Evolutionary conservation across 2,113 vertebrate genomes (phyloP).

Genomic region (Prunella fulvescens): DNA sequence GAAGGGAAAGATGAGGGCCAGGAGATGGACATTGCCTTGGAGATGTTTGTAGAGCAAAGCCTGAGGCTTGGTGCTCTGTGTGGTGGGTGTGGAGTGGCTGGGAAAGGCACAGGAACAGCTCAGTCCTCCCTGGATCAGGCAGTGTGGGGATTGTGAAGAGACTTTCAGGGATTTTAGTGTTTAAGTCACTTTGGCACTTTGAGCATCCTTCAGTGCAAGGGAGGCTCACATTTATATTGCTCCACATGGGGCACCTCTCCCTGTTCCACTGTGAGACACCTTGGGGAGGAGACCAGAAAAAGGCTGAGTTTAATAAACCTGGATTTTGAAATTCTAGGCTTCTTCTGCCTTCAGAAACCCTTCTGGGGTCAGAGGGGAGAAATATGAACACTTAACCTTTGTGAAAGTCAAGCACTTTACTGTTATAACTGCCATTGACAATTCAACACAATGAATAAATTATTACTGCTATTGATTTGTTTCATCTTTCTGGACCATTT

Average conservation of each 20-base stretch:
- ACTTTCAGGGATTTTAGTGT: not conserved
- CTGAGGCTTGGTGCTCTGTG: not conserved
- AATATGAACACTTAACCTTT: not conserved
- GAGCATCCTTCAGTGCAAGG: not conserved
- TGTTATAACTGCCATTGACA: not conserved
- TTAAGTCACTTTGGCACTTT: not conserved
- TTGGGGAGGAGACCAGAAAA: not conserved
- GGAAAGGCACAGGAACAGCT: not conserved
- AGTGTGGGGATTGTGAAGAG: not conserved
- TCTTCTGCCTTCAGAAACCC: not conserved
- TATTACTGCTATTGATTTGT: conserved; percentile 17
- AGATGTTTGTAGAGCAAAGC: not conserved
- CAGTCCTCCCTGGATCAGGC: not conserved
- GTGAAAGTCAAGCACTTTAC: not conserved
- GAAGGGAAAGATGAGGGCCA: not conserved
- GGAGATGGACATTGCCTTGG: not conserved
- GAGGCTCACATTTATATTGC: not conserved
- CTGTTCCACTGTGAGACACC: not conserved
- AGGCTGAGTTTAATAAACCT: not conserved
- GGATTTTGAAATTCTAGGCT: not conserved
- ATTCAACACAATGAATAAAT: conserved; percentile 2
- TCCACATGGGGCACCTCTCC: not conserved
- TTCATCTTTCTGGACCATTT: conserved; percentile 12
- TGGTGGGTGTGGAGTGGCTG: not conserved
- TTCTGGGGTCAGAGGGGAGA: not conserved